Conservation (phyloP, 2,113 vertebrate genomes). For the Urocitellus parryii region DNA sequence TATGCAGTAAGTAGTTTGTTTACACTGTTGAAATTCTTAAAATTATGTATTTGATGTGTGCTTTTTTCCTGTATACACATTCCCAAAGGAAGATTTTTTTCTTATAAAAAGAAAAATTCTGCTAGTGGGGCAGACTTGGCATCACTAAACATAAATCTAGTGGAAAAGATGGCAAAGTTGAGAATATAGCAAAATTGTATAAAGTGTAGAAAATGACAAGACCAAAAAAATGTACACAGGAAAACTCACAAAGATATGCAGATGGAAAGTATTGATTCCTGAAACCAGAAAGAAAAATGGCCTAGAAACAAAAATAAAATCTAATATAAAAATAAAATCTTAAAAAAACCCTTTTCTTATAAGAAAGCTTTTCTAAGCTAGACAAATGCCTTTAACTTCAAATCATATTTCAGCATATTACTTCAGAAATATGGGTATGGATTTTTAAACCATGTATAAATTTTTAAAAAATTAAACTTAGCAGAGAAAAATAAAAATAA, state of each 20-base stretch:
- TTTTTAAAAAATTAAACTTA: not conserved
- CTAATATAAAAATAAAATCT: no score
- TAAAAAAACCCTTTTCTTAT: not conserved
- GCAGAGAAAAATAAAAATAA: not conserved
- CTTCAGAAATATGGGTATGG: not conserved
- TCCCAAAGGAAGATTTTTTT: not conserved
- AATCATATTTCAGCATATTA: not conserved
- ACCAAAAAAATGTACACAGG: not conserved
- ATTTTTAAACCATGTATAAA: not conserved
- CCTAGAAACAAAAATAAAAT: not conserved
- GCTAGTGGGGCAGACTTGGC: not conserved
- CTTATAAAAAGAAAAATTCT: not conserved
- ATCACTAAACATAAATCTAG: not conserved
- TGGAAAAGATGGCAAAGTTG: not conserved
- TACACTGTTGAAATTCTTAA: not conserved
- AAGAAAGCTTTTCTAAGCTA: not conserved
- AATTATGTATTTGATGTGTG: not conserved
- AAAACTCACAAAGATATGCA: not conserved
- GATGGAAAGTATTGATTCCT: not conserved
- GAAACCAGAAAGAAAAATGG: not conserved
- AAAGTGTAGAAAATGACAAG: not conserved
- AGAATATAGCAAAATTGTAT: not conserved
- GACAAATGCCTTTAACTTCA: not conserved
- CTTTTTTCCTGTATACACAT: not conserved
- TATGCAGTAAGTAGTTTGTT: not conserved